Base-by-base conservation (phyloP, 1,140 invertebrate species). In the Drosophila ohnishii region DNA sequence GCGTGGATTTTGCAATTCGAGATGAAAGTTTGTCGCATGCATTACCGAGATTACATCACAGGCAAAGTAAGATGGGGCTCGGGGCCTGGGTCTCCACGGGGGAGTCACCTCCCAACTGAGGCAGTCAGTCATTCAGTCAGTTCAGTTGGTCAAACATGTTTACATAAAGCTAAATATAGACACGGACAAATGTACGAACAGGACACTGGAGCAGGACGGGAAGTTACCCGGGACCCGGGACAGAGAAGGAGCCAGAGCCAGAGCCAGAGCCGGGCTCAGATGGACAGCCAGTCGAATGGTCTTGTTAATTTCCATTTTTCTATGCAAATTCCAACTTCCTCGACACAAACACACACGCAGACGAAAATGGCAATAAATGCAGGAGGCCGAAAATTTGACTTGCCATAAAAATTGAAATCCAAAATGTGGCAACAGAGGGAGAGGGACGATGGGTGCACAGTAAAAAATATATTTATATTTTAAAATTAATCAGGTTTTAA, bases 291-390 rank as follows among this genome's bases (percentile, higher is more conserved):
- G 80, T 88, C 80, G 84, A 88, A 88, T 80, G 80, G 84, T 90
- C 87, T 90, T 90, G 86, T 90, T 90, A 90, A 90, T 90, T 90
- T 90, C 87, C 87, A 90, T 90, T 90, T 90, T 90, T 90, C 80
- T 84, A 90, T 90, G 87, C 86, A 90, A 90, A 90, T 90, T 84
- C 89, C 72, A 67, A 90, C 87, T 90, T 90, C 87, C 87, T 90
- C 79, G 70, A 90, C 58, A 75, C 62, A 80, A 71, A 78, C 61
- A 70, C 76, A 75, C 37, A 44, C 51, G 32, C 28, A 22, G 19
- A 70, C 67, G 13, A 80, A 87, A 88, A 84, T 72, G 84, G 80
- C 71, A 78, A 79, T 62, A 85, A 80, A 80, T 61, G 65, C 72
- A 80, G 61, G 47, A 40, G 64, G 28, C 45, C 37, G 44, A 70